Base-by-base conservation (phyloP, 2,113 vertebrate species). In the Xenus cinereus region DNA sequence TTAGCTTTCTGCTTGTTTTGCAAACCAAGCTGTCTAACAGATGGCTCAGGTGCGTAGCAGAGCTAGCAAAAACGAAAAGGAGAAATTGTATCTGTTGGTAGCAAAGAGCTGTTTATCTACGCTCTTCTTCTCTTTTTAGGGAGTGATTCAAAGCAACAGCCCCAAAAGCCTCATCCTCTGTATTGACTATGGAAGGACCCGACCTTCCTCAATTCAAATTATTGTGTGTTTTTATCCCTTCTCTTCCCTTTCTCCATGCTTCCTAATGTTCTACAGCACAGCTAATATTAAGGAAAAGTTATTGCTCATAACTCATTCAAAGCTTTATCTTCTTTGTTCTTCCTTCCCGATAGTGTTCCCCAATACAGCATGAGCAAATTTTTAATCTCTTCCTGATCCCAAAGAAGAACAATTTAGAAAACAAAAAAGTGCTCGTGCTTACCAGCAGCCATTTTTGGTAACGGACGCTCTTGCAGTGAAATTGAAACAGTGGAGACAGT, bases 1-100 rank as follows among this genome's bases (percentile, higher is more conserved):
- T 82, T 72, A 79, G 60, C 56, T 94, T 60, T 68, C 69, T 62
- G 62, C 69, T 93, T 73, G 84, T 76, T 96, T 73, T 79, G 69
- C 91, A 91, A 87, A 79, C 62, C 77, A 85, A 89, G 81, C 89
- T 90, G 94, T 81, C 94, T 66, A 79, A 72, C 91, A 96, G 89
- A 94, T 50, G 69, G 81, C 77, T 87, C 93, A 97, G 94, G 87
- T 93, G 57, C 0, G 0, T 19, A 48, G 39, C 30, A 28, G 32
- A 63, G 64, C 57, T 64, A 66, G 62, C 56, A 57, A 68, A 92
- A 95, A 67, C 10, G 7, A 87, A 75, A 94, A 91, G 12, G 39
- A 89, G 64, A 91, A 92, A 84, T 5, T 60, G 14, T 33, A 43
- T 64, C 12, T 82, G 81, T 28, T 20, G 26, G 10, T 53, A 82